Conservation (phyloP, 2,888 invertebrate genomes). For the Melipona beecheii region DNA sequence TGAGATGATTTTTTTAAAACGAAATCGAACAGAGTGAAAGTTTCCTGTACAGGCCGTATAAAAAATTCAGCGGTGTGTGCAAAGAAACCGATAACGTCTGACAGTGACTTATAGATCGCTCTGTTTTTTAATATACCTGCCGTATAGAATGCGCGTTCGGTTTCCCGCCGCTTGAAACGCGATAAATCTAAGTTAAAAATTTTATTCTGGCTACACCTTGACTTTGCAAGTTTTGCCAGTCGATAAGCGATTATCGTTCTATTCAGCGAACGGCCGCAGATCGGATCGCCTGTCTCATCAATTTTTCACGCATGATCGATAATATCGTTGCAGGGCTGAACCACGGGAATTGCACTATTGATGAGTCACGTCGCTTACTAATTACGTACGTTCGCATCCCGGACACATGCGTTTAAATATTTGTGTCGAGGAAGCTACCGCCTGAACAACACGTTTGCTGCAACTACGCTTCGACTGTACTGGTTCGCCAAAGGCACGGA, state of each 20-base stretch:
- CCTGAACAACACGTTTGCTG: not conserved
- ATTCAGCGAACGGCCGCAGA: not conserved
- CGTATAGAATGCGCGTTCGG: not conserved
- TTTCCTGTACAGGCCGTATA: not conserved
- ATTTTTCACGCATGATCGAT: constrained; percentile 17
- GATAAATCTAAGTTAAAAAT: constrained; percentile 13
- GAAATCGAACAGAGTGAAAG: not conserved
- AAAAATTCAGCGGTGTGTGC: constrained; percentile 28
- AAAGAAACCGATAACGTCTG: constrained; percentile 17
- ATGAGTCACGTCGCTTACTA: constrained; percentile 1
- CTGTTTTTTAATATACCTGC: not conserved
- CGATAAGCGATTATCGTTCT: constrained; percentile 20
- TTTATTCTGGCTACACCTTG: constrained; percentile 11
- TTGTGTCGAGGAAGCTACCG: constrained; percentile 14
- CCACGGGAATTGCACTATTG: not conserved
- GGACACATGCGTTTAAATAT: constrained; percentile 12
- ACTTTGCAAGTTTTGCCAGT: not conserved
- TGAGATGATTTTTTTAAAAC: not conserved
- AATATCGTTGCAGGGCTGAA: not conserved
- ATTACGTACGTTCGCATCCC: not conserved
- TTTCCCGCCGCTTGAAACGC: not conserved
- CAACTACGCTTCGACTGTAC: not conserved
- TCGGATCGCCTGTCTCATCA: not conserved
- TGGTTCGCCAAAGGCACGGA: not conserved
- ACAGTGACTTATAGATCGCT: constrained; percentile 40